Evolutionary conservation across 2,797 vertebrate genomes (phyloP).

Genomic region (Halcyon chelicuti): DNA sequence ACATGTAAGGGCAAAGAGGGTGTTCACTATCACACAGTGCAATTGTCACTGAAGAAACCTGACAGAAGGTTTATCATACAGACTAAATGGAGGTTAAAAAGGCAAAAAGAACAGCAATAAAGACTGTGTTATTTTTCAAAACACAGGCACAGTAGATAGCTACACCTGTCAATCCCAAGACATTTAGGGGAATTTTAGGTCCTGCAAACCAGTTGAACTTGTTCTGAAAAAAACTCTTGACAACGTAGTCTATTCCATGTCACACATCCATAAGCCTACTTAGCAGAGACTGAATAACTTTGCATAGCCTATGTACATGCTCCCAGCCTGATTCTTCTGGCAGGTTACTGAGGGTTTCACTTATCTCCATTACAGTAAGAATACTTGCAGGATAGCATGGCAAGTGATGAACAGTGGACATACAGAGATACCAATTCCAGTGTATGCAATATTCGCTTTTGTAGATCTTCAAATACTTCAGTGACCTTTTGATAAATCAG

Average conservation of each 20-base stretch:
- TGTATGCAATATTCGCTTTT: fast-evolving
- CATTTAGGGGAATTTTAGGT: not conserved
- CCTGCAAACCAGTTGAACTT: not conserved
- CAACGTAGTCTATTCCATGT: not conserved
- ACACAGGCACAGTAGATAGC: not conserved
- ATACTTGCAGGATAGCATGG: not conserved
- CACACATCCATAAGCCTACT: not conserved
- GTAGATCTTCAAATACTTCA: not conserved
- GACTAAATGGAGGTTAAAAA: not conserved
- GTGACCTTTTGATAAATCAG: not conserved
- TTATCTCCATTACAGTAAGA: not conserved
- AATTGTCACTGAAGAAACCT: not conserved
- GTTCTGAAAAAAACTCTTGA: not conserved
- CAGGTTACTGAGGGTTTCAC: not conserved
- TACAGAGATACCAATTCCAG: not conserved
- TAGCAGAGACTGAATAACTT: not conserved
- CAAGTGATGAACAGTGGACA: not conserved
- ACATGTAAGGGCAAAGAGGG: not conserved
- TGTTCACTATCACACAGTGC: not conserved
- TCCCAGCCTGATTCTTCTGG: not conserved
- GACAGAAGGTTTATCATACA: not conserved
- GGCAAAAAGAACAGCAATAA: not conserved
- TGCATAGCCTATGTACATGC: not conserved
- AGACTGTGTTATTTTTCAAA: not conserved
- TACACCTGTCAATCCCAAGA: not conserved